Percentiles rank a stretch among this genome's conserved stretches.
Conservation (phyloP, 2,797 vertebrate genomes). For the Artibeus jamaicensis region DNA sequence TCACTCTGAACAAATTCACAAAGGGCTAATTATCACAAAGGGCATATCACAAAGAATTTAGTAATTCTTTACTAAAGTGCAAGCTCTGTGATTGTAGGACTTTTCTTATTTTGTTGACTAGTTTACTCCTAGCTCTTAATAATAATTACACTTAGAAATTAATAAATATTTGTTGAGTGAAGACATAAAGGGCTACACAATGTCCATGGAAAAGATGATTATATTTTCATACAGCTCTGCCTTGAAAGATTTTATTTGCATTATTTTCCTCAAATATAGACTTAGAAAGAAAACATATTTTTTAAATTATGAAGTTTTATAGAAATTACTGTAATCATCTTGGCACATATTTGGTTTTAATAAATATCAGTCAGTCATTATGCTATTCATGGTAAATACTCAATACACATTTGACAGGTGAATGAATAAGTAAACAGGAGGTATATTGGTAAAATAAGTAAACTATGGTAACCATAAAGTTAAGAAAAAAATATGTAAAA, state of each 20-base stretch:
- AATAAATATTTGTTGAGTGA: not conserved
- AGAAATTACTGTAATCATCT: not conserved
- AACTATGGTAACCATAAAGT: not conserved
- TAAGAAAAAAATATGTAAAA: not conserved
- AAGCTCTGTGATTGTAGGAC: not conserved
- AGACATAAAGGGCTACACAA: not conserved
- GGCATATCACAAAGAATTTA: too few species aligned
- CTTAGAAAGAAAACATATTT: not conserved
- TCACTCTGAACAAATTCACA: not conserved
- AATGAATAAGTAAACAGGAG: not conserved
- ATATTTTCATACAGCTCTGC: not conserved
- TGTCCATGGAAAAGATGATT: not conserved
- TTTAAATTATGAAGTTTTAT: not conserved
- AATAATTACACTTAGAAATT: not conserved
- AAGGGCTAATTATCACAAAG: not conserved
- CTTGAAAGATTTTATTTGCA: not conserved
- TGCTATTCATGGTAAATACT: not conserved
- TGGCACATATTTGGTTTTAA: not conserved
- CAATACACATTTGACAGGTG: not conserved
- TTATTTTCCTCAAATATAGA: not conserved
- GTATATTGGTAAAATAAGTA: not conserved
- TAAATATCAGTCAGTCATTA: not conserved
- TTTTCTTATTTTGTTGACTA: not conserved
- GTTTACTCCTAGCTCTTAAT: not conserved
- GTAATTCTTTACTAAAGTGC: not conserved